Conservation (phyloP, 2,888 invertebrate species). For the Lagria hirta region DNA sequence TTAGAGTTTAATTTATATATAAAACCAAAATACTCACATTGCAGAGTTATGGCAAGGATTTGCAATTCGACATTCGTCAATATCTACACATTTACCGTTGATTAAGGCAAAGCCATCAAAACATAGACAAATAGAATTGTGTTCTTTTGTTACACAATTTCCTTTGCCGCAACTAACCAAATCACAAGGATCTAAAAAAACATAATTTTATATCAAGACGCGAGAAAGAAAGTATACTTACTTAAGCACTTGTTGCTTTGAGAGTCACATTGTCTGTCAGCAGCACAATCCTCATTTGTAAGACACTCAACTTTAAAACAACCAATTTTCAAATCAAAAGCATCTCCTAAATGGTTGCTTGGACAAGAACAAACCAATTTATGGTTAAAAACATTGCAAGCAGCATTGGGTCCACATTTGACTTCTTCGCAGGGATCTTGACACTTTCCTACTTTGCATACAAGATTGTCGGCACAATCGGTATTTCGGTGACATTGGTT, state of each 20-base stretch:
- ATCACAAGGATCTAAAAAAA: conserved; percentile 75
- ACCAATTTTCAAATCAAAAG: conserved; percentile 72
- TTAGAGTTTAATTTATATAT: background rate
- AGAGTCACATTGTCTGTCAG: conserved; percentile 73
- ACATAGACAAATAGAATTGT: conserved; percentile 74
- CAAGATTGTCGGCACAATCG: conserved; percentile 74
- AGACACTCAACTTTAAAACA: conserved; percentile 90
- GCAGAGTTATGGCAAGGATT: conserved; percentile 81
- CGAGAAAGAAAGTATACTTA: conserved; percentile 54
- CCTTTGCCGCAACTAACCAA: conserved; percentile 78
- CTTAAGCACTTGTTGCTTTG: conserved; percentile 77
- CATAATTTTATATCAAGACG: conserved; percentile 25
- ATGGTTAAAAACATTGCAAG: conserved; percentile 74
- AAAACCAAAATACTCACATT: conserved; percentile 51
- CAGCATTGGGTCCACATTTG: conserved; percentile 75
- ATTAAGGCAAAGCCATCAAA: conserved; percentile 70
- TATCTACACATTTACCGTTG: conserved; percentile 72
- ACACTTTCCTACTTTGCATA: conserved; percentile 76
- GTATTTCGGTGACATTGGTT: conserved; percentile 73
- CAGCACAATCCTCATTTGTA: conserved; percentile 72
- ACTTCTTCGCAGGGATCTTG: conserved; percentile 75
- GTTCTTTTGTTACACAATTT: conserved; percentile 71
- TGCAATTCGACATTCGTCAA: conserved; percentile 72
- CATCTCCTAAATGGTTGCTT: conserved; percentile 80
- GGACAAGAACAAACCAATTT: conserved; percentile 75